These are phyloP conservation scores for Leptoteleia sp. DNA, from an alignment of 1,140 invertebrate species.

Conservation along the genomic window DNA sequence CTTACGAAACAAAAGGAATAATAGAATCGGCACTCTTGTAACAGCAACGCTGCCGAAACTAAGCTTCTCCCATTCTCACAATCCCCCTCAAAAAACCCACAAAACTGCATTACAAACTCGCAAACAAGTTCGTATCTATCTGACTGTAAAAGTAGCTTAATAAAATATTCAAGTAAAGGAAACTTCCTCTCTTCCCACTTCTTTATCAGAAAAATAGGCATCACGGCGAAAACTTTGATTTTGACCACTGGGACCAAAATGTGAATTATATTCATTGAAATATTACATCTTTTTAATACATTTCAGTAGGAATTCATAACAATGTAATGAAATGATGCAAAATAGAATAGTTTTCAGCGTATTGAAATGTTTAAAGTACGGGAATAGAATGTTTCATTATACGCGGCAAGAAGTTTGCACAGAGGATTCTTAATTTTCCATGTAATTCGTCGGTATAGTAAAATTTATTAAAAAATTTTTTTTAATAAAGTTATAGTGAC, in stretches of 20 bases:
- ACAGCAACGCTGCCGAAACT: conserved; percentile 36
- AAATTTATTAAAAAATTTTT: no score
- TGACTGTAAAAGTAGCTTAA: conserved; percentile 47
- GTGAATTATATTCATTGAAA: no score
- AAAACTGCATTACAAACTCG: conserved; percentile 44
- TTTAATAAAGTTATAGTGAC: no score
- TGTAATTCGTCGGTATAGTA: no score
- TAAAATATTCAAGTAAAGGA: conserved; percentile 44
- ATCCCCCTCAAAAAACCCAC: conserved; percentile 32
- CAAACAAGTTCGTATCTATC: conserved; percentile 40
- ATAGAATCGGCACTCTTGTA: conserved; percentile 36
- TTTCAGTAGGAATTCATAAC: no score
- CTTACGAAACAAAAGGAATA: conserved; percentile 39
- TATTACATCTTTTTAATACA: no score
- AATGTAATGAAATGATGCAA: no score
- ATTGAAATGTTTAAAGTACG: no score
- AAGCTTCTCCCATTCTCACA: conserved; percentile 17
- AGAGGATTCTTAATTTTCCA: no score
- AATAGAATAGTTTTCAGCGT: no score
- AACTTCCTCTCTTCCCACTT: background rate
- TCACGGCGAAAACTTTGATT: background rate
- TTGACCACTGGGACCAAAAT: background rate
- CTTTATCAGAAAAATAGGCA: conserved; percentile 2
- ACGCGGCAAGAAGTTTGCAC: no score
- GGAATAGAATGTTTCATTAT: no score